Base-by-base conservation (phyloP, 2,888 invertebrate genomes). In the Mythimna loreyi region DNA sequence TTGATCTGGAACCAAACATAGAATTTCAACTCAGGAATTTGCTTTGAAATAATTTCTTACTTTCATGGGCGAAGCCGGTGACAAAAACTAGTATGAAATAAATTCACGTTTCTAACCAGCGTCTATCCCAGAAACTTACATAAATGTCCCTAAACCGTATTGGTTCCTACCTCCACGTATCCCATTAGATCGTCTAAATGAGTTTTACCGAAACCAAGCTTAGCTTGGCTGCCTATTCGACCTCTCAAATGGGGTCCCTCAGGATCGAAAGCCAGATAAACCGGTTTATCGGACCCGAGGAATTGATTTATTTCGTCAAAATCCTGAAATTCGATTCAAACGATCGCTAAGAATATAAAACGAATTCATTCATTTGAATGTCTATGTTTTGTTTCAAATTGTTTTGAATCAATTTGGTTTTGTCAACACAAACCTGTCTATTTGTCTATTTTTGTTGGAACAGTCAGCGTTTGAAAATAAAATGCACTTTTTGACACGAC, bases 271-370 rank as follows among this genome's bases (percentile, higher is more conserved):
- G 68, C 72, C 76, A 81, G 72, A 76, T 83, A 82, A 82, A 76
- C 72, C 69, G 71, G 65, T 77, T 71, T 76, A 79, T 75, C 72
- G 70, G 56, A 73, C 75, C 64, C 79, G 53, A 75, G 71, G 72
- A 82, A 81, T 77, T 83, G 76, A 83, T 83, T 81, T 78, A 77
- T 83, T 76, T 67, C 55, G 72, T 73, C 75, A 75, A 75, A 78
- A 71, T 61, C 61, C 71, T 68, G 64, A 67, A 78, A 73, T 67
- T 77, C 57, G n/a, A 71, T 67, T 80, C 49, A 70, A 71, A 61
- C 57, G 53, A 59, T 75, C 57, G 40, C 53, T 47, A 53, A 63
- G 68, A 59, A 52, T 66, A 59, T 68, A 66, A 55, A 75, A 28
- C 9, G 36, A 80, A 75, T 61, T 61, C 49, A 30, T 78, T 65